phyloP scores from a whole-genome alignment of 1,140 invertebrate species.

The Sarcophaga peregrina region DNA sequence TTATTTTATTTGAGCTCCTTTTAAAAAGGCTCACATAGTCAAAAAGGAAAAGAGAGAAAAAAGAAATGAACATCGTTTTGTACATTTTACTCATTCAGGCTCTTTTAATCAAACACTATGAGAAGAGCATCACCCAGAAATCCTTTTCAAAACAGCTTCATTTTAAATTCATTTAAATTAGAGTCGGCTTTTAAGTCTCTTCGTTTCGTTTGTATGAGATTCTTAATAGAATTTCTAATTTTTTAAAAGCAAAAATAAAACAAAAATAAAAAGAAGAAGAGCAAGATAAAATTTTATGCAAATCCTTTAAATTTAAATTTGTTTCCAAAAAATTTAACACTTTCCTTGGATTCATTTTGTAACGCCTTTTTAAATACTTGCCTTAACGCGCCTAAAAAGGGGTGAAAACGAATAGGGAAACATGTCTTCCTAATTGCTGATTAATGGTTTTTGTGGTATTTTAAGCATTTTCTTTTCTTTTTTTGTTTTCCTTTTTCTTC shows the following conservation, averaged over 20 bases:
- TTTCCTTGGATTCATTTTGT: no score
- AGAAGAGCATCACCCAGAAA: neutral
- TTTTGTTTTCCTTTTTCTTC: no score
- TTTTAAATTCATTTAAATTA: slow-evolving; percentile 17
- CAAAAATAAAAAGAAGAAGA: no score
- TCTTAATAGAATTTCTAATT: no score
- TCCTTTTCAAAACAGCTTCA: neutral
- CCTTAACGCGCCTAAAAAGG: no score
- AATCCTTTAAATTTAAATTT: neutral
- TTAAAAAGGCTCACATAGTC: no score
- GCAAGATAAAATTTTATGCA: neutral
- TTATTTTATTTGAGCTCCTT: neutral
- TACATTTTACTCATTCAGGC: neutral
- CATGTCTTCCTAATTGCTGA: slow-evolving; percentile 9
- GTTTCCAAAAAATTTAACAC: neutral
- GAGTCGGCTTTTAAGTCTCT: neutral
- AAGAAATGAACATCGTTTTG: neutral
- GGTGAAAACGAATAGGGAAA: no score
- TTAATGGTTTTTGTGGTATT: neutral
- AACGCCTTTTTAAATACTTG: no score
- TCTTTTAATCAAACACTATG: neutral
- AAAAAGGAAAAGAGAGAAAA: no score
- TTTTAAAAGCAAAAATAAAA: no score
- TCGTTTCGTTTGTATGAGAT: neutral
- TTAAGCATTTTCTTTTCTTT: neutral